Base-by-base conservation (phyloP, 2,888 invertebrate species). In the Gari tellinella region DNA sequence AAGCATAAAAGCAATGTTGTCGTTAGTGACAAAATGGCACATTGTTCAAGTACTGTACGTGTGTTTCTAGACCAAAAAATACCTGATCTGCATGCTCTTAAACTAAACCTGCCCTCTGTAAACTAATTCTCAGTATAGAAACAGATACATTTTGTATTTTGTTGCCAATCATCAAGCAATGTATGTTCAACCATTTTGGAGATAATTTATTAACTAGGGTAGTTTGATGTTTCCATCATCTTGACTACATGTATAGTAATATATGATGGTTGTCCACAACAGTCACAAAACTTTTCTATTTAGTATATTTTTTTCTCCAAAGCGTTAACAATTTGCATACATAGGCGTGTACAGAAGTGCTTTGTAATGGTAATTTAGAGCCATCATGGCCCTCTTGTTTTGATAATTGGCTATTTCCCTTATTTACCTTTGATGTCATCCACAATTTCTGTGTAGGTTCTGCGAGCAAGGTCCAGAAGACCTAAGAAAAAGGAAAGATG, bases 391-490 rank as follows among this genome's bases (percentile, higher is more conserved):
- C n/a, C n/a, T n/a, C n/a, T n/a, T n/a, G n/a, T n/a, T n/a, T n/a
- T n/a, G n/a, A n/a, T n/a, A n/a, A n/a, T n/a, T n/a, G n/a, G n/a
- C n/a, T n/a, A n/a, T n/a, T n/a, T n/a, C n/a, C n/a, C n/a, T n/a
- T n/a, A n/a, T 26, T 86, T 89, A 95, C 95, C 93, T 85, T 93
- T 94, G 90, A 97, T 95, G 78, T 96, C 96, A 78, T 96, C 95
- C 72, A 97, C 94, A 15, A 96, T 93, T 90, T 97, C 97, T n/a
- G 95, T 95, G 91, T 97, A 97, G 0, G 95, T 95, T 88, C 95
- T 94, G 82, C 98, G 93, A 5, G 96, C 95, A 37, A 97, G 94
- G 91, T 98, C 98, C 80, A 98, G 92, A 62, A 97, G 93, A 1
- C 95, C 95, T 88, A 60, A 31, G 10, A 4, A 31, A 10, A 31